Percentiles rank a stretch among this genome's conserved stretches.
Conservation (phyloP, 2,888 invertebrate genomes). For the Agrotis ipsilon region DNA sequence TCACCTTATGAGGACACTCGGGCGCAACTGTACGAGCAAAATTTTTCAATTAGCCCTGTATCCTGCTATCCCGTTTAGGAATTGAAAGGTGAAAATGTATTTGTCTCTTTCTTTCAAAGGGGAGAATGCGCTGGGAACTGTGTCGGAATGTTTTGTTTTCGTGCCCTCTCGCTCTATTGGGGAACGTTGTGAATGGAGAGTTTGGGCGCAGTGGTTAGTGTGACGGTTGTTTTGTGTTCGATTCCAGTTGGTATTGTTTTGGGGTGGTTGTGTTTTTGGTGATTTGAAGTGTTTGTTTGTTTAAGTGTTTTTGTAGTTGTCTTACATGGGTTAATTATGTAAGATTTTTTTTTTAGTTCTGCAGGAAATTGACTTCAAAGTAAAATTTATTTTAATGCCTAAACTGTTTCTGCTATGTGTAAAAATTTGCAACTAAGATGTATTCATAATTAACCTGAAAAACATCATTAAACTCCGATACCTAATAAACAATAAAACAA, state of each 20-base stretch:
- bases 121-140: slow-evolving; percentile 84
- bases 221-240: slow-evolving; percentile 71
- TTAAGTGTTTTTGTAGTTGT: neutral
- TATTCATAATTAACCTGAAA: too few relatives aligned
- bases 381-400: neutral
- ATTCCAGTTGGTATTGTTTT: slow-evolving; percentile 64
- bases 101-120: slow-evolving; percentile 73
- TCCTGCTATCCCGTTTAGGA: slow-evolving; percentile 81
- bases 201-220: slow-evolving; percentile 69
- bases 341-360: neutral
- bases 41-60: slow-evolving; percentile 81
- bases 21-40: slow-evolving; percentile 79
- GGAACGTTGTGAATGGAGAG: slow-evolving; percentile 83
- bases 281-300: neutral
- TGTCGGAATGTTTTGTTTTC: slow-evolving; percentile 91
- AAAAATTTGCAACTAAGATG: too few relatives aligned
- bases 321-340: neutral
- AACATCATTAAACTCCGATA: too few relatives aligned
- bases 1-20: slow-evolving; percentile 74
- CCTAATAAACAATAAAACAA: too few relatives aligned
- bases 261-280: neutral
- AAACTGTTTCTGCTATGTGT: neutral
- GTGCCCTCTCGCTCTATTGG: slow-evolving; percentile 83
- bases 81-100: slow-evolving; percentile 66
- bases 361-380: too few relatives aligned